Evolutionary conservation across 2,113 vertebrate species (phyloP).

Genomic region (Calcarius ornatus): DNA sequence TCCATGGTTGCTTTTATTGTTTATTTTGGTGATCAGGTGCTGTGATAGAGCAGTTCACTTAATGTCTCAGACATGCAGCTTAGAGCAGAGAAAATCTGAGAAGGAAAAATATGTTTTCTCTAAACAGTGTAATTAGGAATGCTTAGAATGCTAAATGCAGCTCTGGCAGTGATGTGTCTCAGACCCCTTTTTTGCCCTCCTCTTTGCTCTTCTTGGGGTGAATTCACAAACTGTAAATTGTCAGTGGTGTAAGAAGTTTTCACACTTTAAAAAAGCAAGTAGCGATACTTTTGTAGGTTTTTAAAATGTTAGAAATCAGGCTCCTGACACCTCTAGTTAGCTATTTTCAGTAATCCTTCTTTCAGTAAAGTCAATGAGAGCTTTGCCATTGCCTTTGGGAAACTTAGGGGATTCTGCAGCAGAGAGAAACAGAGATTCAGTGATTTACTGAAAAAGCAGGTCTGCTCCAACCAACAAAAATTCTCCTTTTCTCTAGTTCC

Average conservation of each 20-base stretch:
- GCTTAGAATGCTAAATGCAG: neutral
- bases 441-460: neutral
- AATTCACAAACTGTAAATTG: neutral
- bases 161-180: neutral
- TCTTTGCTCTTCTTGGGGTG: neutral
- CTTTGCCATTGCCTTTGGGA: neutral
- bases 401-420: neutral
- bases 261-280: neutral
- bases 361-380: neutral
- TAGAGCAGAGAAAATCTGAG: neutral
- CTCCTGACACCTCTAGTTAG: neutral
- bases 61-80: neutral
- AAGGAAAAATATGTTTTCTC: neutral
- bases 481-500: neutral
- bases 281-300: neutral
- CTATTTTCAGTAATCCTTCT: neutral
- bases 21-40: constrained; percentile 37
- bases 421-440: neutral
- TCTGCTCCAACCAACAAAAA: neutral
- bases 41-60: neutral
- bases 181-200: neutral
- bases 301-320: neutral
- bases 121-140: neutral
- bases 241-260: neutral
- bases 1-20: neutral